Conservation (phyloP, 1,140 invertebrate species). For the Antheraea pernyi region DNA sequence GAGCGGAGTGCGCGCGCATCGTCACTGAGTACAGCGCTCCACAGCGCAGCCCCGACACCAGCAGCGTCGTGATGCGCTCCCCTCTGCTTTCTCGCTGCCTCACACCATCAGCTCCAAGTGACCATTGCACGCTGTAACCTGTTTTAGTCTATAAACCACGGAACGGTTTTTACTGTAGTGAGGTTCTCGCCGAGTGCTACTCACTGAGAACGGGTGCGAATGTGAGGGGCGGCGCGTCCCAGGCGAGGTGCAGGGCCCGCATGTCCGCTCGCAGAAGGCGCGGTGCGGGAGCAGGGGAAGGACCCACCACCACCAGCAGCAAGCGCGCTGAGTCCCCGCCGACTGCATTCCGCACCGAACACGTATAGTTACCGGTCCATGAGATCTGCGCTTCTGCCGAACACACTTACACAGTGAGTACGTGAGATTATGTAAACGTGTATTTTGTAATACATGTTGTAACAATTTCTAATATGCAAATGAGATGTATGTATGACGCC, state of each 20-base stretch:
- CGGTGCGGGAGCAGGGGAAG: constrained; percentile 83
- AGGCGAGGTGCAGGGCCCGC: constrained; percentile 83
- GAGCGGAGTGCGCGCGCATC: constrained; percentile 85
- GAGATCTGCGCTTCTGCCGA: constrained; percentile 79
- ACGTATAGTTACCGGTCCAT: constrained; percentile 89
- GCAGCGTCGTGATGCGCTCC: constrained; percentile 80
- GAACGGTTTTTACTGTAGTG: not conserved
- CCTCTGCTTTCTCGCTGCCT: constrained; percentile 44
- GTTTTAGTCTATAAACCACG: not conserved
- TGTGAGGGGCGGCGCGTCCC: constrained; percentile 83
- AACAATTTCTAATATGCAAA: too few species aligned
- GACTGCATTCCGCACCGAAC: constrained; percentile 87
- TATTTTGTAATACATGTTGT: too few species aligned
- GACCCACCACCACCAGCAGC: constrained; percentile 82
- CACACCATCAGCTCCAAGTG: constrained; percentile 26
- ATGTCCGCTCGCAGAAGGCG: constrained; percentile 84
- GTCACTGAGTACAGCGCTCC: constrained; percentile 86
- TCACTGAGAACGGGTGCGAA: constrained; percentile 83
- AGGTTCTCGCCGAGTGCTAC: constrained; percentile 83
- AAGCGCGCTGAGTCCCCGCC: constrained; percentile 87
- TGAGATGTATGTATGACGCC: too few species aligned
- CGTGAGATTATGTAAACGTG: not conserved
- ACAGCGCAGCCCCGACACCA: constrained; percentile 82
- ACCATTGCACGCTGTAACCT: constrained; percentile 61
- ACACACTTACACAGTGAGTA: not conserved